Evolutionary conservation across 2,888 invertebrate genomes (phyloP).

Genomic region (Timema cristinae): DNA sequence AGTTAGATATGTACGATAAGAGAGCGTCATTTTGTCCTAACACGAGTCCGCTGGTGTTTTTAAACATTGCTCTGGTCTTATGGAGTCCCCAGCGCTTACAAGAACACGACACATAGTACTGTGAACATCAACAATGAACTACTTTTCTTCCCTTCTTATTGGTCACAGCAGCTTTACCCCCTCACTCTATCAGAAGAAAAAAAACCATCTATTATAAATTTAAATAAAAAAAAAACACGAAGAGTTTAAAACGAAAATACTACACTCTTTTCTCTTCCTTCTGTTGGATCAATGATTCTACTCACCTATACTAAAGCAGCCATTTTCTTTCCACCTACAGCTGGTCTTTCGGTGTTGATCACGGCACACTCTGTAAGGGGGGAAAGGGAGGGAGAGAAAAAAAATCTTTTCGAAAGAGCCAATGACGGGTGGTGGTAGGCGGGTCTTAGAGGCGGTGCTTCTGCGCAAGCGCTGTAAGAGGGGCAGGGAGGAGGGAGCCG

Average conservation of each 20-base stretch:
- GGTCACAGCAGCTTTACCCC: too few relatives aligned
- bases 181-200: too few relatives aligned
- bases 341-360: neutral
- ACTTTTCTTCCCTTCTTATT: too few relatives aligned
- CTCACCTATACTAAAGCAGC: conserved; percentile 17
- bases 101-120: too few relatives aligned
- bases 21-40: too few relatives aligned
- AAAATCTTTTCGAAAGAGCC: neutral
- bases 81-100: too few relatives aligned
- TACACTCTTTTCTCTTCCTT: neutral
- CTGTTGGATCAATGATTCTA: conserved; percentile 16
- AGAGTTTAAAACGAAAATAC: neutral
- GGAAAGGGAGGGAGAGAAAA: neutral
- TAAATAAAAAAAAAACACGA: neutral
- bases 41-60: too few relatives aligned
- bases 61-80: too few relatives aligned
- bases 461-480: neutral
- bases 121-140: too few relatives aligned
- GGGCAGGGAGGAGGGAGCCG: too few relatives aligned
- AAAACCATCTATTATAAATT: neutral
- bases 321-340: conserved; percentile 22
- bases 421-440: conserved; percentile 9
- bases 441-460: neutral
- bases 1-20: too few relatives aligned
- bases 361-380: neutral